These are phyloP conservation scores for Dasysyrphus albostriatus DNA, from an alignment of 2,888 invertebrate genomes.

Conservation along the genomic window DNA sequence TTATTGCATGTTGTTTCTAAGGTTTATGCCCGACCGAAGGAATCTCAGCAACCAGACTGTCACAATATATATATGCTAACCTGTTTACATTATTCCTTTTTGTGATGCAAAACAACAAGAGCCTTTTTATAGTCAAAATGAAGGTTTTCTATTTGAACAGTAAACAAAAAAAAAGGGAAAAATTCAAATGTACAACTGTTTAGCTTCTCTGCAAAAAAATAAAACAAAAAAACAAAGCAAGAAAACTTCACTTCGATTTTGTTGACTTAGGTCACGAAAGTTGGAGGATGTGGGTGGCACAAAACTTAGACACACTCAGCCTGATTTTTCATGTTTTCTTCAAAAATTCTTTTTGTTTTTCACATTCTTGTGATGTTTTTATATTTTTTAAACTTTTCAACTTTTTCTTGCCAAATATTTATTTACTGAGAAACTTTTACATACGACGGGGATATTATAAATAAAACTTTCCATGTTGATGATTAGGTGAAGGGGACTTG, in stretches of 20 bases:
- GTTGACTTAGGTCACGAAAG: slow-evolving; percentile 14
- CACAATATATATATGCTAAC: background rate
- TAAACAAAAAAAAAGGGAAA: background rate
- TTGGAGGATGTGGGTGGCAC: background rate
- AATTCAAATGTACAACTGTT: background rate
- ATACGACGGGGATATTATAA: background rate
- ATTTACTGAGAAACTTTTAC: background rate
- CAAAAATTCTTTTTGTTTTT: background rate
- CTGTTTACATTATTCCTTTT: background rate
- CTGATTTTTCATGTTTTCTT: background rate
- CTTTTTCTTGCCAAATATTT: background rate
- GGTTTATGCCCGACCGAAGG: background rate
- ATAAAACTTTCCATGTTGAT: background rate
- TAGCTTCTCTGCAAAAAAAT: background rate
- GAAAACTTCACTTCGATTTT: background rate
- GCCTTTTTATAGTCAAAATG: background rate
- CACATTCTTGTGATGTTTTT: background rate
- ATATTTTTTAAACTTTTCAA: background rate
- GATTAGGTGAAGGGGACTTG: background rate
- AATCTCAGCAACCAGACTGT: background rate
- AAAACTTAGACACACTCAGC: background rate
- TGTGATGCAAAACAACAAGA: background rate
- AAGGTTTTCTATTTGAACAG: background rate
- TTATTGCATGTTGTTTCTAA: background rate
- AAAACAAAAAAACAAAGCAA: background rate